Conservation (phyloP, 2,888 invertebrate species). For the Cheilosia impressa region DNA sequence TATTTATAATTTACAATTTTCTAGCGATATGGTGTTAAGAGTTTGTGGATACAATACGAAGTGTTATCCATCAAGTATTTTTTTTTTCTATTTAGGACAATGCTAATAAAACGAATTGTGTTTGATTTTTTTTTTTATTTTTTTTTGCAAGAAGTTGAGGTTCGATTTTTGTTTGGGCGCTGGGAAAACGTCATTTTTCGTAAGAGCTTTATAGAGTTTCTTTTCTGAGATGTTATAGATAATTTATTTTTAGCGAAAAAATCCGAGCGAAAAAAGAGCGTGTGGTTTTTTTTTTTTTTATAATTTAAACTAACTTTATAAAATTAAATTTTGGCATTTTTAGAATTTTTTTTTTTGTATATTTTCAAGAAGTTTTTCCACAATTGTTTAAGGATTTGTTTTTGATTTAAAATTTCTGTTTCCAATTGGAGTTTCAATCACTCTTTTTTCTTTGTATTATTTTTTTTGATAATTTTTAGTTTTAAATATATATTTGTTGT, state of each 20-base stretch:
- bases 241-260: slow-evolving; percentile 65
- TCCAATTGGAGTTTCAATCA: slow-evolving; percentile 69
- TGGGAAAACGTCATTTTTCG: slow-evolving; percentile 82
- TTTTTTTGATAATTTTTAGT: slow-evolving; percentile 42
- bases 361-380: slow-evolving; percentile 84
- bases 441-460: slow-evolving; percentile 77
- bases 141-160: slow-evolving; percentile 84
- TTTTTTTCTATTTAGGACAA: slow-evolving; percentile 67
- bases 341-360: slow-evolving; percentile 75
- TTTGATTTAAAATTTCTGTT: slow-evolving; percentile 50
- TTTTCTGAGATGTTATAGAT: slow-evolving; percentile 71
- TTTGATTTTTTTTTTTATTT: slow-evolving; percentile 68
- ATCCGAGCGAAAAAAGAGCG: slow-evolving; percentile 76
- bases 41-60: slow-evolving; percentile 33
- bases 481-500: slow-evolving; percentile 52
- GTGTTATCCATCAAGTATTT: slow-evolving; percentile 38
- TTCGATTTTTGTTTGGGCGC: slow-evolving; percentile 85
- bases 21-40: slow-evolving; percentile 56
- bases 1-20: slow-evolving; percentile 65
- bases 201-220: slow-evolving; percentile 67
- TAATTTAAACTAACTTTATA: slow-evolving; percentile 75
- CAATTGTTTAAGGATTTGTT: slow-evolving; percentile 74
- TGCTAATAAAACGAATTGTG: slow-evolving; percentile 18
- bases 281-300: slow-evolving; percentile 72
- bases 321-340: slow-evolving; percentile 71